Conservation (phyloP, 2,888 invertebrate species). For the Yponomeuta evonymella region DNA sequence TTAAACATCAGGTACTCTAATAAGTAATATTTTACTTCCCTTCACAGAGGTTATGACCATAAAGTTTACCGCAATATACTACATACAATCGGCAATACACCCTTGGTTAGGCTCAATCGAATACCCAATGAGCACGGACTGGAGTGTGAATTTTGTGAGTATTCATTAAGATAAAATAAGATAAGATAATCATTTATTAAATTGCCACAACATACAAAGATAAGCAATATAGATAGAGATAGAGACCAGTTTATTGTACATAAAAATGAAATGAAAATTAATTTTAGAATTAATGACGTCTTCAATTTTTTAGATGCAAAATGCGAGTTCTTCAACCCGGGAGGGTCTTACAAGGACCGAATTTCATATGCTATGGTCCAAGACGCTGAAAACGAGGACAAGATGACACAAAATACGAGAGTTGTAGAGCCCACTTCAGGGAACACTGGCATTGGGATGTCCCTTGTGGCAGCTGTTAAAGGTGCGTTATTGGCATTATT, state of each 20-base stretch:
- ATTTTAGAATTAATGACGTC: conserved; percentile 18
- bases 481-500: conserved; percentile 2
- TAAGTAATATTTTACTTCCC: neutral
- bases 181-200: no score
- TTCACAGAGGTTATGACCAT: conserved; percentile 10
- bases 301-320: conserved; percentile 26
- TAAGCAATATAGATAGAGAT: no score
- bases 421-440: conserved; percentile 94
- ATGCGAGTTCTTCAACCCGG: conserved; percentile 90
- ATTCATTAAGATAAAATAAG: no score
- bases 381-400: conserved; percentile 88
- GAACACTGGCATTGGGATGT: conserved; percentile 77
- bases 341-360: conserved; percentile 92
- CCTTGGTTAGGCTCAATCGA: conserved; percentile 81
- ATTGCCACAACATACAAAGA: no score
- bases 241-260: no score
- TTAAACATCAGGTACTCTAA: no score
- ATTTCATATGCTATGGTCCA: conserved; percentile 91
- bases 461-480: conserved; percentile 72
- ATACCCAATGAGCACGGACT: conserved; percentile 81
- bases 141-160: conserved; percentile 86
- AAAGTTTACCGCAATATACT: conserved; percentile 81
- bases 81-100: conserved; percentile 83
- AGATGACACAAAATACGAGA: conserved; percentile 81
- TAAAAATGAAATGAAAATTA: neutral